Evolutionary conservation across 2,888 invertebrate species (phyloP), one percentile per base, ranked within the genome.

Genomic region (Craniophora ligustri): DNA sequence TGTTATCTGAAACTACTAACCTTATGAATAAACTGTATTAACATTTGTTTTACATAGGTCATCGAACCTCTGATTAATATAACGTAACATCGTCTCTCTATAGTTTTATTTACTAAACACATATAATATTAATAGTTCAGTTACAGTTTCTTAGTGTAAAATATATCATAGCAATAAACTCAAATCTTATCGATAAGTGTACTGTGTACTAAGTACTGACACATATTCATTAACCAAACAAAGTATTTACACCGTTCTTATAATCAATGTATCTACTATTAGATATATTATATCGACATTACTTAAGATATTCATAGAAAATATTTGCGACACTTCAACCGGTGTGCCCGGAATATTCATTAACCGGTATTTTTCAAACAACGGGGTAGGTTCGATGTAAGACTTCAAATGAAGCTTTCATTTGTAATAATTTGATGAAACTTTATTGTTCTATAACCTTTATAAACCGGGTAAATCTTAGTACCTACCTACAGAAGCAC

Each of bases 111-210:
- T 23, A 1, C 8, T 10, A 10, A 10, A 23, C 23, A 23, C 10
- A 23, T 4, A 23, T 23, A 21, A 23, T 23, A 4, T 23, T 26
- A 26, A 19, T 19, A 5, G 26, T 26, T n/a, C 23, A 31, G 39
- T 13, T 21, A 40, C 38, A 55, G 42, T 61, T 66, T 48, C 36
- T 36, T n/a, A n/a, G 30, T 36, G 15, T n/a, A n/a, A n/a, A 18
- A 16, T 38, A 28, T 66, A 69, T 72, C 65, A 26, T 16, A 41
- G 31, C 49, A 51, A 67, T 67, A 55, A 42, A 40, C 44, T 59
- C 31, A 18, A 71, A 72, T 72, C 75, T 75, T 72, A 76, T 76
- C 70, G 64, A 60, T 70, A 66, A 57, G 46, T 45, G 48, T 57
- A 56, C 26, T n/a, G 4, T n/a, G 19, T 19, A n/a, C n/a, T n/a